Evolutionary conservation across 2,113 vertebrate species (phyloP), one percentile per base, ranked within the genome.

Genomic region (Platysteira castanea): DNA sequence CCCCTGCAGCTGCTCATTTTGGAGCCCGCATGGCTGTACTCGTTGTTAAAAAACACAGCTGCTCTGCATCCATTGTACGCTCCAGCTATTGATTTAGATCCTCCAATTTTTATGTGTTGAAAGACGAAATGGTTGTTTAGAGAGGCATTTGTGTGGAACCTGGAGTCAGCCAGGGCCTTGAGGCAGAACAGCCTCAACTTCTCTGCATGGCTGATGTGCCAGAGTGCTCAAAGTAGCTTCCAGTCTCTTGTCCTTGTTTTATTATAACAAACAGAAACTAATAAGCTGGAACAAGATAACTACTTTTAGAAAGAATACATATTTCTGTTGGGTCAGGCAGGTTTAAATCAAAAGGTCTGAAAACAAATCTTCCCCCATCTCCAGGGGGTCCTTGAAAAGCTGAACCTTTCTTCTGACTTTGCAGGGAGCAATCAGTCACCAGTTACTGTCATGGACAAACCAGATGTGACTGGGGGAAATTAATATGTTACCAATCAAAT

Each of bases 1-100:
- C 23, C 46, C 70, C 63, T 89, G 82, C 85, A 96, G 95, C 84
- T 93, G 91, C 94, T 96, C 41, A 3, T 81, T 85, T 96, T 96
- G 89, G 83, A 90, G 39, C 52, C 88, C 0, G 1, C 2, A 7
- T 1, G 64, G 75, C 35, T 77, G 60, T 26, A 31, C 7, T 10
- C 4, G 1, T 63, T 92, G 78, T 90, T 86, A 68, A 92, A 87
- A 95, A 31, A 15, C 83, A 50, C 65, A 96, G 73, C 77, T 96
- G 53, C 90, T 95, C 85, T 89, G 39, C 64, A 84, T 87, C 54
- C 57, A 76, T 80, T 91, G 61, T 93, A 35, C 85, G 73, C 42
- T 68, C 30, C 53, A 78, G 95, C 64, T 93, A 77, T 92, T 74
- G 68, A 96, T 97, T 92, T 83, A 69, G 46, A 93, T 90, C 35